Conservation (phyloP, 1,140 invertebrate genomes). For the Physella acuta region DNA sequence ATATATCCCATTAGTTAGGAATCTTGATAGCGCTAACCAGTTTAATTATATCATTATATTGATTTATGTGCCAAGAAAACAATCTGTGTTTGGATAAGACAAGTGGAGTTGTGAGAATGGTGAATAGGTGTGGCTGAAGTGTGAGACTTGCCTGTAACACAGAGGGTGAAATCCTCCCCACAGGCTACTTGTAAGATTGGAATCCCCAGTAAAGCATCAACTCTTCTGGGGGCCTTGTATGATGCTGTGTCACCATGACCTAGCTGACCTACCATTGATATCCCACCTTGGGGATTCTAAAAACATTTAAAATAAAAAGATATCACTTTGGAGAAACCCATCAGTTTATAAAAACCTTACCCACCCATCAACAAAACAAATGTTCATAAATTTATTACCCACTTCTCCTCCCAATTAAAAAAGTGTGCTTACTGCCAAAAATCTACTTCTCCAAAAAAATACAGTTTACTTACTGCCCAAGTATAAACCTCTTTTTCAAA, state of each 20-base stretch:
- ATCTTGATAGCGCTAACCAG: no score
- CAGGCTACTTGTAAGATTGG: conserved; percentile 57
- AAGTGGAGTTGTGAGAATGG: no score
- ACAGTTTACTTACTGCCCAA: conserved; percentile 54
- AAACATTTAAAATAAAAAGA: neutral
- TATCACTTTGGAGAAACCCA: no score
- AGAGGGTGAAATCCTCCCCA: conserved; percentile 60
- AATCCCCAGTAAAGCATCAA: conserved; percentile 50
- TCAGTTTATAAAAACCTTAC: neutral
- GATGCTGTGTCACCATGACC: conserved; percentile 57
- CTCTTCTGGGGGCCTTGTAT: conserved; percentile 57
- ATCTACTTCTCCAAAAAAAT: no score
- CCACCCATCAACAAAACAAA: neutral
- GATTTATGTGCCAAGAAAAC: no score
- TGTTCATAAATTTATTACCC: neutral
- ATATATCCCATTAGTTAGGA: no score
- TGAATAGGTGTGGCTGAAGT: no score
- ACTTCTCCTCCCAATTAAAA: no score
- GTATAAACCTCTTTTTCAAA: conserved; percentile 61
- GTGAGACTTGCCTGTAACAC: conserved; percentile 57
- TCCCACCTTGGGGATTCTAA: conserved; percentile 52
- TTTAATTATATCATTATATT: no score
- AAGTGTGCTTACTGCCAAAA: no score
- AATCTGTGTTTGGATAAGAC: no score
- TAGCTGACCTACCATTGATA: conserved; percentile 52